Conservation (phyloP, 2,113 vertebrate genomes). For the Oryzias celebensis region DNA sequence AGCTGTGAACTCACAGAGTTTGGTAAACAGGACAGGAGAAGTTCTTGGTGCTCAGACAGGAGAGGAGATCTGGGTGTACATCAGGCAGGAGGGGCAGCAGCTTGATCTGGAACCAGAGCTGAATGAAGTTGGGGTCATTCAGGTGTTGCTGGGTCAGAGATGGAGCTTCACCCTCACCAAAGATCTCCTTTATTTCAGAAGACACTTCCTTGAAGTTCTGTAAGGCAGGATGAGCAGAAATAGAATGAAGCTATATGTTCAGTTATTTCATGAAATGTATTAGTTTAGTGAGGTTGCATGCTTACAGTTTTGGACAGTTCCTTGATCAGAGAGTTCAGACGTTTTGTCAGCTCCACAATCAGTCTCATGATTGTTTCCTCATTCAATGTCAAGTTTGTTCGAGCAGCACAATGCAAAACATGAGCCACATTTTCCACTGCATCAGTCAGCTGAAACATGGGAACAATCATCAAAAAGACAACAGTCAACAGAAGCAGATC, state of each 20-base stretch:
- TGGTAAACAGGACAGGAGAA: conserved; percentile 77
- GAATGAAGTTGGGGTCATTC: conserved; percentile 61
- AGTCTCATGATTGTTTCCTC: conserved; percentile 55
- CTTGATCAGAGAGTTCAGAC: conserved; percentile 59
- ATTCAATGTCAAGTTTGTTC: conserved; percentile 57
- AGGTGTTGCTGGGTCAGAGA: conserved; percentile 57
- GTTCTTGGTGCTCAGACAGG: conserved; percentile 76
- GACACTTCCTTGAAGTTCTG: conserved; percentile 69
- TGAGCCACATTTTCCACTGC: conserved; percentile 53
- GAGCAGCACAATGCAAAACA: conserved; percentile 65
- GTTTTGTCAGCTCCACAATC: conserved; percentile 55
- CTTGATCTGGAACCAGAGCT: conserved; percentile 75
- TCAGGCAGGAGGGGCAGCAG: conserved; percentile 65
- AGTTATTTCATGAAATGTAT: not conserved
- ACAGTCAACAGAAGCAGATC: too few relatives aligned
- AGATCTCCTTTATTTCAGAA: conserved; percentile 54
- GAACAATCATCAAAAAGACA: not conserved
- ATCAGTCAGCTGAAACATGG: conserved; percentile 55
- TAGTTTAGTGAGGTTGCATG: not conserved
- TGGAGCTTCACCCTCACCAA: conserved; percentile 35
- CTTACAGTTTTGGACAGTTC: conserved; percentile 64
- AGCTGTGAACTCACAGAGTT: conserved; percentile 63
- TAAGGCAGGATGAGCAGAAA: accelerated
- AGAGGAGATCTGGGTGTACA: conserved; percentile 52
- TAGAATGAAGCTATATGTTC: not conserved